Base-by-base conservation (phyloP, 2,113 vertebrate species). In the Platichthys flesus region DNA sequence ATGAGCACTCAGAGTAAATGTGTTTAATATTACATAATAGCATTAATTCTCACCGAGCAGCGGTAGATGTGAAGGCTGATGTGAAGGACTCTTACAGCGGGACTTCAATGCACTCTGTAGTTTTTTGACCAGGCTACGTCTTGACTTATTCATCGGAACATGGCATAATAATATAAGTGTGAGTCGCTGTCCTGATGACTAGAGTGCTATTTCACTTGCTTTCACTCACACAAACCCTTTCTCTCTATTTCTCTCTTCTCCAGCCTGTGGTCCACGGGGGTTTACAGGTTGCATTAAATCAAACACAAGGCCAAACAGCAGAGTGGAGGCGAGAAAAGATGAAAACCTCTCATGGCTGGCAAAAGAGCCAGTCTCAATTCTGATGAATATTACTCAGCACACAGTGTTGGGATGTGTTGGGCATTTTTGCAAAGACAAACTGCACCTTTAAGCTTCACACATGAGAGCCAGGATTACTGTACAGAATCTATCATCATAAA, bases 11-110 rank as follows among this genome's bases (percentile, higher is more conserved):
- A 61, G 56, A 69, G 62, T 69, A 74, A 71, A 81, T 59, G 75
- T 78, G 51, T 84, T 90, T 88, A 84, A 78, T 84, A 74, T 84
- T 45, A 72, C 52, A 85, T 80, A 78, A 83, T 68, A 59, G 54
- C 71, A 84, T 82, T 72, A 76, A 82, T 68, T 42, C 35, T 62
- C 55, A 3, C 3, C 24, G 31, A 62, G 58, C 60, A 18, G 21
- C 49, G 40, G 23, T 8, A 9, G 31, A 31, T 31, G 31, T 62
- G 42, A 60, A 60, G 59, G 73, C 57, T 51, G 67, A 42, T 61
- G 71, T 67, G 35, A 66, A 67, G 69, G 67, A 59, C 62, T 3
- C 60, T 58, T 60, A 55, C 18, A 15, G 14, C 66, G 16, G 40
- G 64, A 21, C 51, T 63, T 66, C 35, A 76, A 52, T 54, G 28